Percentiles rank a stretch among this genome's conserved stretches.
Conservation (phyloP, 2,113 vertebrate genomes). For the Thryonomys swinderianus region DNA sequence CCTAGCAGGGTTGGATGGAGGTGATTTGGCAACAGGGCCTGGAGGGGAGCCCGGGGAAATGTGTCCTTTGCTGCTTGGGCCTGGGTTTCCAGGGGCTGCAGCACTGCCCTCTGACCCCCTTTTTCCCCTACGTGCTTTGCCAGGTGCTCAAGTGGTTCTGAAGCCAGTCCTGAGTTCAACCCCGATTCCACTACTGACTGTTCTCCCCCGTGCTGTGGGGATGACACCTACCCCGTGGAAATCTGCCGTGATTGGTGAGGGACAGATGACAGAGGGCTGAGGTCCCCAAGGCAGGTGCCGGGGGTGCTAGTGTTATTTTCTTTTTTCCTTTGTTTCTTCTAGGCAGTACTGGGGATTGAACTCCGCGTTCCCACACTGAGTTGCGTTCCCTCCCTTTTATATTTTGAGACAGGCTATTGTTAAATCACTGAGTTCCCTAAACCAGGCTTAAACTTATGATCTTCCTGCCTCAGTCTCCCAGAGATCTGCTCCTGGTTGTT, state of each 20-base stretch:
- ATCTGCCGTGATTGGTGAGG: not conserved
- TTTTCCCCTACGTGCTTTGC: not conserved
- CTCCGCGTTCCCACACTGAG: not conserved
- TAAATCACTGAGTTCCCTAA: not conserved
- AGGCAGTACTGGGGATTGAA: not conserved
- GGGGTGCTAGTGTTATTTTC: no score
- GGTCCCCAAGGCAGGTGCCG: not conserved
- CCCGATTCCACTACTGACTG: not conserved
- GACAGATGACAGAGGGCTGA: not conserved
- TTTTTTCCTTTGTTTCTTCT: not conserved
- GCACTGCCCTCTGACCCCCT: not conserved
- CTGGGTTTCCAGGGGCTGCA: fast-evolving
- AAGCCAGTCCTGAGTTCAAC: not conserved
- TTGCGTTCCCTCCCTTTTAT: not conserved
- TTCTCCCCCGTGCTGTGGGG: not conserved
- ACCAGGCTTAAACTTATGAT: not conserved
- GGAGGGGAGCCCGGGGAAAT: not conserved
- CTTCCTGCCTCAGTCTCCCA: not conserved
- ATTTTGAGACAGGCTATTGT: not conserved
- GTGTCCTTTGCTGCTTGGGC: not conserved
- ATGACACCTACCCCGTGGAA: not conserved
- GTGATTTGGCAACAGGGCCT: not conserved
- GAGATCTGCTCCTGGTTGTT: not conserved
- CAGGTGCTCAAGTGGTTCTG: not conserved
- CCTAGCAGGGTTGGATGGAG: not conserved